Evolutionary conservation across 2,888 invertebrate species (phyloP).

Genomic region (Schizotus pectinicornis): DNA sequence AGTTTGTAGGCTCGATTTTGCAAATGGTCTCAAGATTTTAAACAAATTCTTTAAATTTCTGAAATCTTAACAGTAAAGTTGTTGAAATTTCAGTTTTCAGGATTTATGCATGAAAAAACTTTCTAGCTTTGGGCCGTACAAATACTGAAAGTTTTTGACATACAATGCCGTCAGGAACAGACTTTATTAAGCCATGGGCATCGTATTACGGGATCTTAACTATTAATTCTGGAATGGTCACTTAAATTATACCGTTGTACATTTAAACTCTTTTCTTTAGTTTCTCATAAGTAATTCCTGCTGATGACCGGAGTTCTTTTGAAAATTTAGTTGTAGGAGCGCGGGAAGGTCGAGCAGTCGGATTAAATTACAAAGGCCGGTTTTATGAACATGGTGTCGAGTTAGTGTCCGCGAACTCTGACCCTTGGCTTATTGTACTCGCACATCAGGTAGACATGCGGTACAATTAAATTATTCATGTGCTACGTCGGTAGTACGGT

Average conservation of each 20-base stretch:
- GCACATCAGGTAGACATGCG: constrained; percentile 3
- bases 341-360: constrained; percentile 31
- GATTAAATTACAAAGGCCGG: constrained; percentile 35
- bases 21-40: no score
- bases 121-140: no score
- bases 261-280: not conserved
- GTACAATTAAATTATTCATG: constrained; percentile 4
- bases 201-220: not conserved
- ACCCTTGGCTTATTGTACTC: constrained; percentile 20
- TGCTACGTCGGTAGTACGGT: not conserved
- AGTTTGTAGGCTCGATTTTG: no score
- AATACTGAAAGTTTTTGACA: no score
- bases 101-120: no score
- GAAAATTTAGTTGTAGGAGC: constrained; percentile 20
- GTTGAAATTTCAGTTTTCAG: no score
- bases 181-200: not conserved
- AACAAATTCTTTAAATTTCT: no score
- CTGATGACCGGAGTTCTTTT: not conserved
- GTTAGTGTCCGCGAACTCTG: constrained; percentile 32
- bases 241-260: no score
- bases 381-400: constrained; percentile 30
- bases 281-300: not conserved
- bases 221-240: no score
- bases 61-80: no score
- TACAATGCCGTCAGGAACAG: no score